Conservation (phyloP, 2,888 invertebrate species). For the Diploptera punctata region DNA sequence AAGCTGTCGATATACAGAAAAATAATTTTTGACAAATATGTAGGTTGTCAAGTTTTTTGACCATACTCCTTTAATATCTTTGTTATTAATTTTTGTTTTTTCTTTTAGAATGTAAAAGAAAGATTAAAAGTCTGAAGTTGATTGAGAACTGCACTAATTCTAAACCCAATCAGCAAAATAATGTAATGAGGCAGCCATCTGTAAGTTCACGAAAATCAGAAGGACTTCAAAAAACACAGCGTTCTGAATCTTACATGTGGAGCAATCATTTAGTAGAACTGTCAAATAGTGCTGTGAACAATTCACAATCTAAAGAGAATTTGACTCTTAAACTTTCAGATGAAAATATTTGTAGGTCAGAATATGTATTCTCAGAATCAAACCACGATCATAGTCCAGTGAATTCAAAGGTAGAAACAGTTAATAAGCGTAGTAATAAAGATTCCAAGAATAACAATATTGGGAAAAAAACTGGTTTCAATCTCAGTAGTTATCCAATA, state of each 20-base stretch:
- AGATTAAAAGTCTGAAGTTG: conserved; percentile 13
- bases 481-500: conserved; percentile 28
- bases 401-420: conserved; percentile 26
- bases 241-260: conserved; percentile 24
- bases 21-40: too few species aligned
- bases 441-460: conserved; percentile 33
- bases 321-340: not conserved
- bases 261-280: conserved; percentile 32
- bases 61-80: too few species aligned
- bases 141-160: conserved; percentile 34
- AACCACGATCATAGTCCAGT: conserved; percentile 1
- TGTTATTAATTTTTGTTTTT: conserved; percentile 7
- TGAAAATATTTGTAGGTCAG: conserved; percentile 30
- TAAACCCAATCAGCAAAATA: not conserved
- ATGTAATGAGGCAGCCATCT: not conserved
- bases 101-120: conserved; percentile 18
- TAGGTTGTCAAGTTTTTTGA: too few species aligned
- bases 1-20: too few species aligned
- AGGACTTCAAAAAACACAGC: conserved; percentile 5
- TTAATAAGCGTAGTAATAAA: conserved; percentile 22
- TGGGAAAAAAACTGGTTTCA: conserved; percentile 17
- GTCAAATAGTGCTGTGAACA: conserved; percentile 22
- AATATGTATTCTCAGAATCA: conserved; percentile 40
- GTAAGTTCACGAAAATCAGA: conserved; percentile 19
- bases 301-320: conserved; percentile 14